These are phyloP conservation scores for Anastrepha ludens DNA, from an alignment of 1,140 invertebrate genomes.

Conservation along the genomic window DNA sequence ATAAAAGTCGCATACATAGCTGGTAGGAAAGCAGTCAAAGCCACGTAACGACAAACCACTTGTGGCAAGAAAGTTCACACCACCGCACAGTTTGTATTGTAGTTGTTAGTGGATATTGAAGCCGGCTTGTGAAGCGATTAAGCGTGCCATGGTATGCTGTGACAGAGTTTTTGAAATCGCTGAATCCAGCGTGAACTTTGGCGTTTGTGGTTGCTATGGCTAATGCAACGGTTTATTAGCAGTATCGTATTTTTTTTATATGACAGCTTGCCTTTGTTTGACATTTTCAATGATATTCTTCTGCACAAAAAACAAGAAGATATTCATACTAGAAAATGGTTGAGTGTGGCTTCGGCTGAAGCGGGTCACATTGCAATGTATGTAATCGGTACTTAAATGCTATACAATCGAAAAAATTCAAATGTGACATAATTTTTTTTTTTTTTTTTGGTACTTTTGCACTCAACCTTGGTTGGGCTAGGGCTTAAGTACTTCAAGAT, in stretches of 20 bases:
- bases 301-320: background rate
- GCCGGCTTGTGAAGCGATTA: constrained; percentile 14
- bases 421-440: background rate
- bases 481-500: constrained; percentile 20
- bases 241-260: background rate
- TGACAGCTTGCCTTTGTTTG: background rate
- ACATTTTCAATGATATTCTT: background rate
- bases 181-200: background rate
- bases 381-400: too few species aligned
- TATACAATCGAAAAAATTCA: too few species aligned
- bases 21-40: background rate
- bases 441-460: background rate
- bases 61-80: constrained; percentile 33
- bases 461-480: background rate
- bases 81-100: background rate
- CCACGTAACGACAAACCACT: background rate
- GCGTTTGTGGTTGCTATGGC: background rate
- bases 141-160: background rate
- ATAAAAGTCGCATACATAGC: background rate
- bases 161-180: background rate
- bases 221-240: background rate
- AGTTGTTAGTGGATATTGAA: constrained; percentile 13
- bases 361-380: too few species aligned
- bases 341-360: too few species aligned
- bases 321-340: too few species aligned